phyloP scores from a whole-genome alignment of 2,113 vertebrate species.

The Hippopotamus amphibius region DNA sequence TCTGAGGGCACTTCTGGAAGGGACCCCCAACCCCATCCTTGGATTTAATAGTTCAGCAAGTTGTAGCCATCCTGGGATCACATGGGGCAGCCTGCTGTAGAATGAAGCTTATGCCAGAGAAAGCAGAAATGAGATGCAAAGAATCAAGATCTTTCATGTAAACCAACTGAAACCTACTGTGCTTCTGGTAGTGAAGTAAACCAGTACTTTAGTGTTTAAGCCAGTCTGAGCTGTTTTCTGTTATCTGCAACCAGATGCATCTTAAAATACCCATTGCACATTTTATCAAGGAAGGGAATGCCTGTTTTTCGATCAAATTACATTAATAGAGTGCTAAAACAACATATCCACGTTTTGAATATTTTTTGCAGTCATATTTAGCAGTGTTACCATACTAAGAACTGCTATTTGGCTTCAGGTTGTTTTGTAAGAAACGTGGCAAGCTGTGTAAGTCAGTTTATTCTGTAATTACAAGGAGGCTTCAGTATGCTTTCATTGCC shows the following conservation, averaged over 20 bases:
- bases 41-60: neutral
- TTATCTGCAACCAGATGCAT: constrained; percentile 20
- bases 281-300: neutral
- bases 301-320: neutral
- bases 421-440: constrained; percentile 74
- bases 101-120: neutral
- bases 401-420: constrained; percentile 53
- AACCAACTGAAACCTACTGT: neutral
- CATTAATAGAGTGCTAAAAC: neutral
- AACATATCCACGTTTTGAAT: constrained; percentile 48
- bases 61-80: neutral
- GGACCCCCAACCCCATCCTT: neutral
- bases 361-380: constrained; percentile 22
- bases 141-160: neutral
- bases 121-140: neutral
- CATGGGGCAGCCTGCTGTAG: neutral
- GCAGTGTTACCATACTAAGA: constrained; percentile 31
- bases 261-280: neutral
- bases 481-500: constrained; percentile 36
- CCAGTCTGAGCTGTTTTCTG: neutral
- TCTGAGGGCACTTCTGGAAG: neutral
- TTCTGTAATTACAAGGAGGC: constrained; percentile 22
- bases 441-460: constrained; percentile 54
- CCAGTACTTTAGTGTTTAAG: neutral
- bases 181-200: neutral